These are phyloP conservation scores for Menidia menidia DNA, from an alignment of 2,797 vertebrate genomes.

Conservation along the genomic window DNA sequence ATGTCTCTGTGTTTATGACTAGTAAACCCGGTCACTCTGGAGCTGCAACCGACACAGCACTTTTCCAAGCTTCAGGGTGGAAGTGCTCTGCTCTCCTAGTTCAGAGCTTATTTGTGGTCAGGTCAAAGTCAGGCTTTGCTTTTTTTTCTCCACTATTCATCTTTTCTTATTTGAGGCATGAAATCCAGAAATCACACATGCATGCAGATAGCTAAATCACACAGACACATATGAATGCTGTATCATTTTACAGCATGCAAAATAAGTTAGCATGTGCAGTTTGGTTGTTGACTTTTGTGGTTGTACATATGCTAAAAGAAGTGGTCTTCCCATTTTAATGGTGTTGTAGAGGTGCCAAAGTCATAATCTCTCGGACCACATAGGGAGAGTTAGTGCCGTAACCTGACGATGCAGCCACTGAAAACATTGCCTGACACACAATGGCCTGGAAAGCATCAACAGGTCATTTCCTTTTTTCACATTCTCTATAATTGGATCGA, in stretches of 20 bases:
- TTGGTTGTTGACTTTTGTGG: too few species aligned
- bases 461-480: not conserved
- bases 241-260: too few species aligned
- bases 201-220: too few species aligned
- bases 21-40: slow-evolving; percentile 57
- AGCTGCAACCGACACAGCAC: slow-evolving; percentile 35
- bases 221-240: too few species aligned
- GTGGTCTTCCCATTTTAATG: too few species aligned
- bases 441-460: too few species aligned
- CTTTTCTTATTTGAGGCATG: slow-evolving; percentile 20
- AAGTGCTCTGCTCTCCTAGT: slow-evolving; percentile 48
- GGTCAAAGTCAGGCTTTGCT: slow-evolving; percentile 46
- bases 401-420: not conserved
- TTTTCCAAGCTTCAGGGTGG: slow-evolving; percentile 71
- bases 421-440: not conserved
- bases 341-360: too few species aligned
- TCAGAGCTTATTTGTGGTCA: slow-evolving; percentile 49
- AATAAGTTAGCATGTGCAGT: too few species aligned
- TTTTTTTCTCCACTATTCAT: slow-evolving; percentile 36
- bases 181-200: slow-evolving; percentile 26
- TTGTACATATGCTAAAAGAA: too few species aligned
- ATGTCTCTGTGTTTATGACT: slow-evolving; percentile 67
- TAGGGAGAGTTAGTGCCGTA: too few species aligned
- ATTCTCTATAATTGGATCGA: not conserved
- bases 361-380: too few species aligned